Evolutionary conservation across 1,140 invertebrate species (phyloP), one percentile per base, ranked within the genome.

Genomic region (Propsilocerus akamusi): DNA sequence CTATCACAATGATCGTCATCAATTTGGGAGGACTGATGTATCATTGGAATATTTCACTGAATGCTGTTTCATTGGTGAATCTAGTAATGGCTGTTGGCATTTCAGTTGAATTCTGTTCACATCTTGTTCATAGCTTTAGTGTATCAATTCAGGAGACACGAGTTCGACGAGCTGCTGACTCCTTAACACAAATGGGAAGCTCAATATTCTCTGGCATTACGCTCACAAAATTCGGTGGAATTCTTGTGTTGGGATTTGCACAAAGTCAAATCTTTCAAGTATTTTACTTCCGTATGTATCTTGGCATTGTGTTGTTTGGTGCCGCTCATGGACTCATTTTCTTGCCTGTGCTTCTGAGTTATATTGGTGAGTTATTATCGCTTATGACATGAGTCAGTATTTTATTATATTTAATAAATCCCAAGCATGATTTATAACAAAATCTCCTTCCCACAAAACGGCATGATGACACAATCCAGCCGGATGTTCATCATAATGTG

Each of bases 41-140:
- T 67, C 88, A 86, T 72, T 97, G 91, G 90, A 75, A 83, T 56
- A 95, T 99, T 50, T 83, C 86, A 25, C 71, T 99, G 11, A 99
- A 99, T 68, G 96, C 95, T 0, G 83, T 99, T 2, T 97, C 95
- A 0, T 71, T 99, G 3, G 96, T 99, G 41, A 99, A 99, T 70
- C 75, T 99, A 49, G 94, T 99, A 49, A 98, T 99, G 92, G 86
- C 93, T 55, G 84, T 98, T 53, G 96, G 96, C 52, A 98, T 99
- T 55, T 83, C 92, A 14, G 95, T 99, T 2, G 96, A 99, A 70
- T 99, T 99, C 68, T 97, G 93, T 69, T 95, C 93, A 54, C 96
- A 99, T 69, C 74, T 98, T 54, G 87, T 93, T 30, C 85, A 94
- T 65, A 84, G 88, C 22, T 98, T 97, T 70, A 80, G 87, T 3